These are phyloP conservation scores for Diplolepis rosae DNA, from an alignment of 2,888 invertebrate species.

Conservation along the genomic window DNA sequence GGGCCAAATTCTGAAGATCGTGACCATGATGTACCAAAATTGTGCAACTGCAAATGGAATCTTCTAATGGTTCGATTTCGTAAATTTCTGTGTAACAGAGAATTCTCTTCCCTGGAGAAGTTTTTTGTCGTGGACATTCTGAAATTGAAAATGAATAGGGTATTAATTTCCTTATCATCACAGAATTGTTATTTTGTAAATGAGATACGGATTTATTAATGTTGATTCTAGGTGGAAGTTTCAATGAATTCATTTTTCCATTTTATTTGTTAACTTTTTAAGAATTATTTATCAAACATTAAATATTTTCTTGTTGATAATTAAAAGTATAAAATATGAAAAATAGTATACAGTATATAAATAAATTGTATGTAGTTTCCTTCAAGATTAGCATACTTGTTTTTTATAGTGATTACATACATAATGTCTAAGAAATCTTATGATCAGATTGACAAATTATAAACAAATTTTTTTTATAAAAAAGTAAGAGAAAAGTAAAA, in stretches of 20 bases:
- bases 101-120: constrained; percentile 66
- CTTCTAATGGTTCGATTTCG: constrained; percentile 56
- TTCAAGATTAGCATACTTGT: constrained; percentile 2
- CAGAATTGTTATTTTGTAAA: not conserved
- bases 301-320: no score
- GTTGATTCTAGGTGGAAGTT: no score
- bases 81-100: constrained; percentile 66
- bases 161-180: not conserved
- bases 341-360: not conserved
- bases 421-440: not conserved
- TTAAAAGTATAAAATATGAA: not conserved
- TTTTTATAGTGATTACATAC: not conserved
- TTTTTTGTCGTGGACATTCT: constrained; percentile 66
- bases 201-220: no score
- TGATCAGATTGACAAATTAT: not conserved
- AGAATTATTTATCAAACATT: no score
- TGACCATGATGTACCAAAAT: constrained; percentile 68
- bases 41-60: constrained; percentile 68
- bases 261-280: not conserved
- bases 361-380: no score
- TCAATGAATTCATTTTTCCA: no score
- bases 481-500: not conserved
- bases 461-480: not conserved
- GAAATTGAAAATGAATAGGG: constrained; percentile 43
- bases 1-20: constrained; percentile 62